Evolutionary conservation across 2,888 invertebrate genomes (phyloP).

Genomic region (Orchesella flavescens): DNA sequence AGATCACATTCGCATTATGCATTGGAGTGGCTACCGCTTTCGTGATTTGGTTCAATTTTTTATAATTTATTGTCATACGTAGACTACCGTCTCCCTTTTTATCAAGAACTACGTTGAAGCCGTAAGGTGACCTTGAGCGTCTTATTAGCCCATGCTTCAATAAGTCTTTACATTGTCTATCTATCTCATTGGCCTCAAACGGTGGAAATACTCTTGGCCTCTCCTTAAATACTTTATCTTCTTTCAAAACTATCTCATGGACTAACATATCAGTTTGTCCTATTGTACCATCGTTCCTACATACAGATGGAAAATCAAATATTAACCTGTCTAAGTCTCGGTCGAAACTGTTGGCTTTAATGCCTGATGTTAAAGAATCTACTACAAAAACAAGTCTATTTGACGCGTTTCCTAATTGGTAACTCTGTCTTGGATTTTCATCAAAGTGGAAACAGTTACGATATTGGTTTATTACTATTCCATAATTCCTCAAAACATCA

Average conservation of each 20-base stretch:
- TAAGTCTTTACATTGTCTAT: slow-evolving; percentile 16
- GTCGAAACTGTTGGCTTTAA: neutral
- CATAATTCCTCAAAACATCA: slow-evolving; percentile 27
- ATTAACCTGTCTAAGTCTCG: neutral
- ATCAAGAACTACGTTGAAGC: slow-evolving; percentile 38
- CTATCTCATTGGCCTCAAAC: slow-evolving; percentile 1
- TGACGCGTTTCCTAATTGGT: too few species aligned
- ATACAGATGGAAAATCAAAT: slow-evolving; percentile 25
- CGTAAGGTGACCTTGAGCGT: slow-evolving; percentile 37
- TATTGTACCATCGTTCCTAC: slow-evolving; percentile 13
- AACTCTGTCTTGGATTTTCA: slow-evolving; percentile 5
- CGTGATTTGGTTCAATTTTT: slow-evolving; percentile 32
- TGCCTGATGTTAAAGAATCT: neutral
- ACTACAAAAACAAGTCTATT: too few species aligned
- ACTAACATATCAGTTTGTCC: slow-evolving; percentile 15
- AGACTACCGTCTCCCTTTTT: slow-evolving; percentile 22
- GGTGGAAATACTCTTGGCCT: slow-evolving; percentile 18
- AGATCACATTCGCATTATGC: slow-evolving; percentile 43
- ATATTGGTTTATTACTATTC: slow-evolving; percentile 25
- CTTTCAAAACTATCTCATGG: slow-evolving; percentile 19
- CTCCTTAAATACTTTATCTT: slow-evolving; percentile 12
- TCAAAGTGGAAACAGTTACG: slow-evolving; percentile 16
- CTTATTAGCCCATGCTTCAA: slow-evolving; percentile 32
- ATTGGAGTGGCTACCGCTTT: slow-evolving; percentile 28
- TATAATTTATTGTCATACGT: slow-evolving; percentile 53